Evolutionary conservation across 2,797 vertebrate genomes (phyloP).

Genomic region (Rhynchonycteris naso): DNA sequence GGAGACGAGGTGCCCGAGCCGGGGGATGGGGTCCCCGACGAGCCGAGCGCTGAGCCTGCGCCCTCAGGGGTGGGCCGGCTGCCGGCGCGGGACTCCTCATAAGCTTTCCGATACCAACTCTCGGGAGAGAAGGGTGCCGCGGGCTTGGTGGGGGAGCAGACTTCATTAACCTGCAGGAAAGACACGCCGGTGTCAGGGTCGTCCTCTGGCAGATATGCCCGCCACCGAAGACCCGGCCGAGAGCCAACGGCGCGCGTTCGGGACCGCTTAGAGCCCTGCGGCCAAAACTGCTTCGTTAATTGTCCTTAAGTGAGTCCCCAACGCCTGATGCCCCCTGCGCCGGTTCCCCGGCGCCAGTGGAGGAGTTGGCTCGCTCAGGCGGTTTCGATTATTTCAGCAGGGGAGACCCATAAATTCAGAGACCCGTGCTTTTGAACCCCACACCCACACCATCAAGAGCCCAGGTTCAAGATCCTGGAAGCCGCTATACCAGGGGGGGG

Average conservation of each 20-base stretch:
- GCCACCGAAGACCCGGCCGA: background rate
- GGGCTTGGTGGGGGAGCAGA: conserved; percentile 94
- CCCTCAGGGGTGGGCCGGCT: conserved; percentile 93
- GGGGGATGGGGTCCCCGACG: conserved; percentile 89
- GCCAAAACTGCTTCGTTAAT: background rate
- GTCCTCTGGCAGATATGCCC: background rate
- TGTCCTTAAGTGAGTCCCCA: background rate
- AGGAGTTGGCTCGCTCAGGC: background rate
- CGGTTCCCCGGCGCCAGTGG: background rate
- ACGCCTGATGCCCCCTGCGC: background rate
- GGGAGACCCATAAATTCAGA: background rate
- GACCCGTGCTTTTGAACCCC: background rate
- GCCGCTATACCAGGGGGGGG: background rate
- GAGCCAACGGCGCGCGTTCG: background rate
- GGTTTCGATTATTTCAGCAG: background rate
- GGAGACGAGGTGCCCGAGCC: conserved; percentile 94
- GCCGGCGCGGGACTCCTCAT: conserved; percentile 92
- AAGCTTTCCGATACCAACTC: conserved; percentile 96
- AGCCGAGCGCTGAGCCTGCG: conserved; percentile 89
- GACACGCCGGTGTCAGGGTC: conserved; percentile 28
- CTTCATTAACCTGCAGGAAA: conserved; percentile 90
- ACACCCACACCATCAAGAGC: background rate
- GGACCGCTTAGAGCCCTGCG: background rate
- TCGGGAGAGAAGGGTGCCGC: conserved; percentile 94
- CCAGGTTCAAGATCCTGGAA: background rate